Base-by-base conservation (phyloP, 1,140 invertebrate species). In the Zelostemma sp. region DNA sequence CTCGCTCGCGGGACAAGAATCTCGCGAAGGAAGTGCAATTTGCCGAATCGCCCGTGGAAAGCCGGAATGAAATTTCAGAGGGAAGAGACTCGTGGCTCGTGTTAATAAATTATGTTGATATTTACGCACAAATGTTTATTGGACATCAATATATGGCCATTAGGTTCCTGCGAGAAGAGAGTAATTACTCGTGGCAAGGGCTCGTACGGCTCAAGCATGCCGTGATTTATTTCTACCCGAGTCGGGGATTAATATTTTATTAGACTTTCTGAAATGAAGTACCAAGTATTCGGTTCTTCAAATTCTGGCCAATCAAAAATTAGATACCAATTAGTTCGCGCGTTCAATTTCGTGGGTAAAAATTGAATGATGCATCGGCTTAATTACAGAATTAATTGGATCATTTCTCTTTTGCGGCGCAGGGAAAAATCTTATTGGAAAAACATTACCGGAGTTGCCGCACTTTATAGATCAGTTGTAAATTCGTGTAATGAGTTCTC, bases 161-260 rank as follows among this genome's bases (percentile, higher is more conserved):
- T 38, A 38, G 14, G 40, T 1, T 43, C 15, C 40, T 14, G 14
- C 8, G 16, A 16, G 40, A 46, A 19, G 43, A 17, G 40, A 43
- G 43, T 19, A 46, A 46, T 46, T 46, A 46, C 43, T 11, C 17
- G 16, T 9, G 15, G 8, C 40, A 41, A 41, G 40, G 40, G 16
- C 15, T 19, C 6, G n/a, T 9, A 9, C 33, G 33, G n/a, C n/a
- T n/a, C n/a, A 28, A 8, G 3, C 33, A 2, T n/a, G 33, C 6
- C 33, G 16, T n/a, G 18, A 46, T 46, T 46, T 46, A 46, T 46
- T 46, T 21, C 17, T 19, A 2, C 2, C 40, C 17, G 40, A 5
- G 14, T 41, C 14, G 40, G 15, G 40, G 6, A 46, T 46, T 46
- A 46, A 17, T 19, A 46, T 46, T 46, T 19, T 46, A 46, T 46